Evolutionary conservation across 2,888 invertebrate species (phyloP), one percentile per base, ranked within the genome.

Genomic region (Heteropelma amictum): DNA sequence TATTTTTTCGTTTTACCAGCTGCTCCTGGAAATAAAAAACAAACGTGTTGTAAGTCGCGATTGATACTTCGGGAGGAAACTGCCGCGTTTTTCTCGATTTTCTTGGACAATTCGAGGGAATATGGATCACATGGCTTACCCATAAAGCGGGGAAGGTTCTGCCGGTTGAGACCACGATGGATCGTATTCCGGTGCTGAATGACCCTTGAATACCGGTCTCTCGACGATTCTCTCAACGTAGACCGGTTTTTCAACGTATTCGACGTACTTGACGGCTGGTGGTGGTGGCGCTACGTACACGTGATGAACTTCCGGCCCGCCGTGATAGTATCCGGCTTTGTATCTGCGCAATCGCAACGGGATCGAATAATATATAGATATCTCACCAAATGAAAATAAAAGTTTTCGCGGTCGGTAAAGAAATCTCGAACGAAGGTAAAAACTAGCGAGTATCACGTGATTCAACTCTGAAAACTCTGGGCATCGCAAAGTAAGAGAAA

Each of bases 171-270:
- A 83, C 84, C 86, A 85, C 17, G 72, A 61, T 60, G 82, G 82
- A 21, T 79, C 82, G 70, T 80, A 85, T 65, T 86, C 86, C 49
- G 82, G 81, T 8, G 79, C 19, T 35, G 42, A 45, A 35, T 67
- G 72, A n/a, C 81, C 77, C 77, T 86, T 84, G 80, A 79, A 83
- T 71, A 85, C 80, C 58, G 87, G 87, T 76, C 84, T 86, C 49
- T 87, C 87, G 42, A 87, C 73, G 69, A 87, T 82, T 77, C 80
- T 86, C 70, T 86, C 84, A 6, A 88, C 81, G 79, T 78, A 88
- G 53, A 88, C 82, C 8, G 88, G 88, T 79, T 87, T 87, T 63
- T 88, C 88, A 0, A 88, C 83, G 72, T 88, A 88, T 69, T 88
- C 88, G 28, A 88, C 82, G 73, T 88, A 88, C 68, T 83, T 87